phyloP scores from a whole-genome alignment of 2,888 invertebrate genomes.

The Hirtodrosophila cameraria region DNA sequence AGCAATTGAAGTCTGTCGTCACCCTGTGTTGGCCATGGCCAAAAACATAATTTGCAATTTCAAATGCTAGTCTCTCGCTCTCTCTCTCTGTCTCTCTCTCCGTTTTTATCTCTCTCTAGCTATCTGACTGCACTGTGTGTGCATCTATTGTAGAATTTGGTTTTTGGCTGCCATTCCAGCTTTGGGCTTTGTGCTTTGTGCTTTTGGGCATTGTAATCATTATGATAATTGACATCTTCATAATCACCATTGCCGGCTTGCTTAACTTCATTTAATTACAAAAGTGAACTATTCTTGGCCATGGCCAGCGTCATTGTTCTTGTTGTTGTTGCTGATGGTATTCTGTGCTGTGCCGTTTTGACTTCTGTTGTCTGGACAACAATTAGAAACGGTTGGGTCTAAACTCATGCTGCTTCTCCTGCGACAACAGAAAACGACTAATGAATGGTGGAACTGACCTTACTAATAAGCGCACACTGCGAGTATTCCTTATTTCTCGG shows the following conservation, averaged over 20 bases:
- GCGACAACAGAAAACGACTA: constrained; percentile 23
- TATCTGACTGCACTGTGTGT: constrained; percentile 4
- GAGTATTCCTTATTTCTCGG: too few species aligned
- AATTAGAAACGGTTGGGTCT: constrained; percentile 4
- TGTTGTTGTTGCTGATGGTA: constrained; percentile 2
- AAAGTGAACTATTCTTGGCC: constrained; percentile 28
- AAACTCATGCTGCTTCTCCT: not conserved
- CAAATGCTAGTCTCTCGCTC: constrained; percentile 29
- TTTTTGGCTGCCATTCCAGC: not conserved
- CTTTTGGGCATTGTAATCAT: constrained; percentile 1
- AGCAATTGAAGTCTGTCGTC: constrained; percentile 23
- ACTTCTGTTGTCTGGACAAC: constrained; percentile 11
- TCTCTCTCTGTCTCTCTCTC: not conserved
- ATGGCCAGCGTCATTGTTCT: constrained; percentile 21
- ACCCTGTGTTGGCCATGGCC: constrained; percentile 34
- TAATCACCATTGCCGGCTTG: constrained; percentile 8
- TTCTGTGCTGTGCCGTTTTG: not conserved
- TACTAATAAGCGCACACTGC: constrained; percentile 1
- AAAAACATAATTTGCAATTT: constrained; percentile 75
- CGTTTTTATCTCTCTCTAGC: not conserved
- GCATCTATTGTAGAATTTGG: too few species aligned
- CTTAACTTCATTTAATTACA: constrained; percentile 42
- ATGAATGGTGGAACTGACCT: constrained; percentile 27
- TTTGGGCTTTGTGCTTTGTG: not conserved
- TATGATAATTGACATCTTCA: constrained; percentile 1